These are phyloP conservation scores for Drosophila nigritarsus DNA, from an alignment of 2,888 invertebrate species.

Conservation along the genomic window DNA sequence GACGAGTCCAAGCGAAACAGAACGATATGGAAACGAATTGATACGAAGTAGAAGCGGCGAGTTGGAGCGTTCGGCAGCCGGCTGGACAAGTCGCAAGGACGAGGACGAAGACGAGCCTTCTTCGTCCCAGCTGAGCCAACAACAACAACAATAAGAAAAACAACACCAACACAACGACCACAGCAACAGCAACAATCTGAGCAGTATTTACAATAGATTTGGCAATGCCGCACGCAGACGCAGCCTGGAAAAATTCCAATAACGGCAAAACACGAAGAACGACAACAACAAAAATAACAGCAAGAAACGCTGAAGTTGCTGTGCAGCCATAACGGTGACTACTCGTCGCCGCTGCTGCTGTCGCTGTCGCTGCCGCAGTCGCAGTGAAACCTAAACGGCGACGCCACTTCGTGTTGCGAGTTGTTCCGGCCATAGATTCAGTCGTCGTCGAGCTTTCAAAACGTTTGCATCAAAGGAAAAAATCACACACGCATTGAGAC, in stretches of 20 bases:
- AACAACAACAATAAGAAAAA: conserved; percentile 7
- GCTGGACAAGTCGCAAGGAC: conserved; percentile 46
- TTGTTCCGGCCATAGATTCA: conserved; percentile 74
- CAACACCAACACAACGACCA: conserved; percentile 10
- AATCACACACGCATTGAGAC: conserved; percentile 38
- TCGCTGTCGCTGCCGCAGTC: conserved; percentile 31
- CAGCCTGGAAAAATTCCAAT: conserved; percentile 74
- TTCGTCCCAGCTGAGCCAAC: conserved; percentile 56
- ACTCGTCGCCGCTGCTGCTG: conserved; percentile 47
- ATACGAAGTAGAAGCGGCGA: conserved; percentile 37
- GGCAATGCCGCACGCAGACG: conserved; percentile 53
- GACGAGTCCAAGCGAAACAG: conserved; percentile 23
- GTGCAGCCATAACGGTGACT: conserved; percentile 58
- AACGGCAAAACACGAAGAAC: conserved; percentile 34
- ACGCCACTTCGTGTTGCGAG: conserved; percentile 71
- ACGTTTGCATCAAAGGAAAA: conserved; percentile 81
- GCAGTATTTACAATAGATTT: conserved; percentile 48
- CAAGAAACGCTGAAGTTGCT: conserved; percentile 57
- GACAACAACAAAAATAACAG: conserved; percentile 29
- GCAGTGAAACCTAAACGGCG: conserved; percentile 22
- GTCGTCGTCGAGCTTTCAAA: conserved; percentile 85
- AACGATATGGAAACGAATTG: conserved; percentile 26
- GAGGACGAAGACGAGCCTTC: conserved; percentile 57
- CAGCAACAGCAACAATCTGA: conserved; percentile 19
- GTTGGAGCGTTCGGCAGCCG: conserved; percentile 46